Percentiles rank a stretch among this genome's conserved stretches.
phyloP scores from a whole-genome alignment of 2,113 vertebrate species.

The Arizona elegans region DNA sequence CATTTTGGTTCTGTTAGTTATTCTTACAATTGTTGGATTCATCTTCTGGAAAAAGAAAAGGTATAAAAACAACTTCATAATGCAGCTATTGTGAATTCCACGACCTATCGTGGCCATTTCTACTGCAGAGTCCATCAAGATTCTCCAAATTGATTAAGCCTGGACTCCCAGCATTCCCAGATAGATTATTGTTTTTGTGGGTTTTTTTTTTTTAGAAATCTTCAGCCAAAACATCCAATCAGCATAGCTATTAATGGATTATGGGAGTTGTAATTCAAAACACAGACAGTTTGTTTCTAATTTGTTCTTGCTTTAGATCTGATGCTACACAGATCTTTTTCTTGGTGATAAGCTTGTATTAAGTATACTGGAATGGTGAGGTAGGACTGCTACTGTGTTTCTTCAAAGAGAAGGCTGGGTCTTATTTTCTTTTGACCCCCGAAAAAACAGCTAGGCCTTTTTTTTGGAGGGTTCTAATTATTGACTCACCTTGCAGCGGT shows the following conservation, averaged over 20 bases:
- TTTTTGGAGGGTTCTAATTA: no score
- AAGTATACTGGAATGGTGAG: neutral
- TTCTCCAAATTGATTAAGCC: neutral
- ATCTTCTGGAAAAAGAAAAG: constrained; percentile 83
- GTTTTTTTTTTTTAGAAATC: neutral
- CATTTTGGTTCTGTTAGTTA: constrained; percentile 69
- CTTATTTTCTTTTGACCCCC: no score
- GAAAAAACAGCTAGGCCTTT: no score
- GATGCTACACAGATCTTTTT: neutral
- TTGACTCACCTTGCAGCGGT: no score
- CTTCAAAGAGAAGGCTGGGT: no score
- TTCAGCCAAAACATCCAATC: neutral
- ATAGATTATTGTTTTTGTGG: neutral
- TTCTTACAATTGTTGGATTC: constrained; percentile 68
- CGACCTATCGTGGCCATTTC: neutral
- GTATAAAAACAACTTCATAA: constrained; percentile 45
- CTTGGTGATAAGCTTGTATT: neutral
- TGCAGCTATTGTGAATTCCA: neutral
- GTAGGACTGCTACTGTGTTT: neutral
- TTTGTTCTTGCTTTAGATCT: neutral
- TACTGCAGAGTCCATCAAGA: neutral
- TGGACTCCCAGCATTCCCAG: neutral
- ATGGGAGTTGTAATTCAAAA: neutral
- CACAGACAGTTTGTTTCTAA: neutral
- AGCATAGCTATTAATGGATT: neutral